Evolutionary conservation across 37 sponge, comb jelly and placozoan genomes (phyloP), one percentile per base, ranked within the genome.

Genomic region (Theonella swinhoei): DNA sequence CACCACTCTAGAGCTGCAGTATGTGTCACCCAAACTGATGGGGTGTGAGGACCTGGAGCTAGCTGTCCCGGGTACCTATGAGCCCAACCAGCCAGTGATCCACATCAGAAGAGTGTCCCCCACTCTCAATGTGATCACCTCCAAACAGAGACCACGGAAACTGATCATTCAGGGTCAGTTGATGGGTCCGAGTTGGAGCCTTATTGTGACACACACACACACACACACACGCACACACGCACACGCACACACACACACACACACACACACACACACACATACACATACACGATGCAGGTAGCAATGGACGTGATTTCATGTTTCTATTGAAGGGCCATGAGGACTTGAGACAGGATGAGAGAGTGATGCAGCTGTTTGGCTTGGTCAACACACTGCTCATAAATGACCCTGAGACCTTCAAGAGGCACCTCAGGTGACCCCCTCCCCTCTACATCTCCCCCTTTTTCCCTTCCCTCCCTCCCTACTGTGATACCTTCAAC

Each of bases 351-450:
- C 99, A 98, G 80, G 99, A 98, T 39, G 99, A 94, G 80, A 74
- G 99, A 39, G 99, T 96, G 23, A 98, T 98, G 99, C 99, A 98
- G 88, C 85, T 98, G 70, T 98, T 98, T 90, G 99, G 95, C 14
- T 91, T 98, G 26, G 95, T 98, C 26, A 98, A 98, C 85, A 96
- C 99, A 29, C 85, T 98, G 26, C 91, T 98, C 33, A 77, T 76
- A 32, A 92, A 86, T 75, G 86, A 96, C 74, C 93, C 95, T 58
- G 92, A 93, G 39, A 98, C 99, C 1, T 94, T 94, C 72, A 92
- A 96, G 68, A 87, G 95, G 73, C 95, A 98, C 75, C 81, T 98
- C 43, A 74, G 90, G 95, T 94, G 58, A 28, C 30, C 67, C 67
- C 26, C 30, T 42, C 7, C 40, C 42, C 42, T 72, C 73, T 37